These are phyloP conservation scores for Antheraea mylitta DNA, from an alignment of 1,140 invertebrate genomes.

Conservation along the genomic window DNA sequence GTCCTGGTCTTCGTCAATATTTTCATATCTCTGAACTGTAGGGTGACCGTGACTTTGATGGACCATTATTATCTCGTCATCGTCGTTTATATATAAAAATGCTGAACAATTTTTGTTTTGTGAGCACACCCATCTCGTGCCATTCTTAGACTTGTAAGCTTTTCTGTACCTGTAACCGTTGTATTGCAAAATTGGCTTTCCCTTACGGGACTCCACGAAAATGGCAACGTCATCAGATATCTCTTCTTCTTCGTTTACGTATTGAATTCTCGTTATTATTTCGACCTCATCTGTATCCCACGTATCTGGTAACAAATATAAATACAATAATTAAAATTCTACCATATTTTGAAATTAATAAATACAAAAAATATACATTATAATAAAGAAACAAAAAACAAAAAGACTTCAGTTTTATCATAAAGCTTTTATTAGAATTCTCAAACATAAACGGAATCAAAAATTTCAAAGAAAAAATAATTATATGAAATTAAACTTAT, in stretches of 20 bases:
- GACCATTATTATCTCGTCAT: constrained; percentile 50
- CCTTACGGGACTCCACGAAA: constrained; percentile 45
- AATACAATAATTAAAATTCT: constrained; percentile 6
- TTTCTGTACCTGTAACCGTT: constrained; percentile 50
- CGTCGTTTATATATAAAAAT: constrained; percentile 46
- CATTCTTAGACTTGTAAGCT: constrained; percentile 40
- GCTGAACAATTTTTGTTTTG: constrained; percentile 39
- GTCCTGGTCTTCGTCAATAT: constrained; percentile 28
- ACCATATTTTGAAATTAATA: not conserved
- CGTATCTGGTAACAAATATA: constrained; percentile 9
- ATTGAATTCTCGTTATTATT: not conserved
- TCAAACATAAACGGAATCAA: not conserved
- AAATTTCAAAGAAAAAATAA: too few relatives aligned
- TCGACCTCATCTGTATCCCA: not conserved
- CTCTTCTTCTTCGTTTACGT: constrained; percentile 24
- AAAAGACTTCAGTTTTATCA: not conserved
- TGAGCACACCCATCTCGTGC: constrained; percentile 52
- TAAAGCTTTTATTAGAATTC: not conserved
- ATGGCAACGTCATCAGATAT: constrained; percentile 30
- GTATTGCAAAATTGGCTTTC: constrained; percentile 49
- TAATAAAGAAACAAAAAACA: not conserved
- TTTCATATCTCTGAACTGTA: constrained; percentile 12
- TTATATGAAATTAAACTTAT: too few relatives aligned
- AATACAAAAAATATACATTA: not conserved
- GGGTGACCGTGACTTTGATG: constrained; percentile 40